phyloP scores from a whole-genome alignment of 2,888 invertebrate genomes.

The Drosophila mercatorum region DNA sequence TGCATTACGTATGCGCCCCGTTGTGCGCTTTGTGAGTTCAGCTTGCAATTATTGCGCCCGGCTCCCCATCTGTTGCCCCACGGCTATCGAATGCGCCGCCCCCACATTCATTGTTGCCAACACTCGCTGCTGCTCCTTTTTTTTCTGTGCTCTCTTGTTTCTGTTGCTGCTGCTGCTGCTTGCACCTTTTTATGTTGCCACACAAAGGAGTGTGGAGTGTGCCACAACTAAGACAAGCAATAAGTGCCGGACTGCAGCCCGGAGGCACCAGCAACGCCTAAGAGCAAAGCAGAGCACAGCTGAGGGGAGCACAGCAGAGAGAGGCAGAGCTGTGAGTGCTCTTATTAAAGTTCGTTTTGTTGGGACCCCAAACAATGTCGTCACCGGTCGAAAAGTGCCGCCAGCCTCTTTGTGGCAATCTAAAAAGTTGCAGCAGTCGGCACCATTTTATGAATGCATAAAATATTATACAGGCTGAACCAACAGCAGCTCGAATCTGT shows the following conservation, averaged over 20 bases:
- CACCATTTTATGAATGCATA: slow-evolving; percentile 21
- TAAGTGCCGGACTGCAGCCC: slow-evolving; percentile 28
- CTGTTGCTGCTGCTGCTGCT: neutral
- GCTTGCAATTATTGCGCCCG: slow-evolving; percentile 62
- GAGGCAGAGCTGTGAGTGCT: slow-evolving; percentile 43
- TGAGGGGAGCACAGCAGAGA: neutral
- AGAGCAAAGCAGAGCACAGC: slow-evolving; percentile 17
- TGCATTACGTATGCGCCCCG: slow-evolving; percentile 57
- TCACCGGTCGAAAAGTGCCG: slow-evolving; percentile 59
- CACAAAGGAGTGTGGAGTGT: slow-evolving; percentile 64
- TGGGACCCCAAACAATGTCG: slow-evolving; percentile 70
- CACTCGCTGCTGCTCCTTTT: slow-evolving; percentile 53
- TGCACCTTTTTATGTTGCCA: slow-evolving; percentile 46
- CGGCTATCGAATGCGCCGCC: slow-evolving; percentile 67
- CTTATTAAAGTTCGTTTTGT: slow-evolving; percentile 80
- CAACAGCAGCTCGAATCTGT: slow-evolving; percentile 24
- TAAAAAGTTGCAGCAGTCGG: slow-evolving; percentile 36
- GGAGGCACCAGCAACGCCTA: slow-evolving; percentile 16
- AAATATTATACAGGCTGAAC: slow-evolving; percentile 23
- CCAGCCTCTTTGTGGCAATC: slow-evolving; percentile 30
- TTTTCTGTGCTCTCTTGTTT: slow-evolving; percentile 9
- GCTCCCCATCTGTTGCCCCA: slow-evolving; percentile 38
- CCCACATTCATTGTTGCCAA: slow-evolving; percentile 56
- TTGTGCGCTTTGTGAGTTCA: slow-evolving; percentile 41
- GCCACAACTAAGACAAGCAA: slow-evolving; percentile 46